Base-by-base conservation (phyloP, 2,888 invertebrate species). In the Pyrocoelia pectoralis region DNA sequence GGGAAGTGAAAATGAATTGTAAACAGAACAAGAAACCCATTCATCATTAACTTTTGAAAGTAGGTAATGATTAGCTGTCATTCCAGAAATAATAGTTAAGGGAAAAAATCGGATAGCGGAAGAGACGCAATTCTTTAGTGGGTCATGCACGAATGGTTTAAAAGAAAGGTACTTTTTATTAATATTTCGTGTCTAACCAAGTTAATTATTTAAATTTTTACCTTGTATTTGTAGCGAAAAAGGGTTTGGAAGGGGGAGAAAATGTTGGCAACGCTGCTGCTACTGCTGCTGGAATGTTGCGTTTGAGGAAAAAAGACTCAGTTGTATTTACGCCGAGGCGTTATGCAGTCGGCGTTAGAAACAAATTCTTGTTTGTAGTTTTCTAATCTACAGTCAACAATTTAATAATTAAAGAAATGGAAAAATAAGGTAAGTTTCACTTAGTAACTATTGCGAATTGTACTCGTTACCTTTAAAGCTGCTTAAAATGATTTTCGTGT, bases 241-340 rank as follows among this genome's bases (percentile, higher is more conserved):
- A 13, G 3, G 40, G 40, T 40, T 5, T 9, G 9, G 29, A 28
- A 28, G 40, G n/a, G 40, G 40, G 40, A 13, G 40, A 40, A 40
- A 40, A 40, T 13, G 40, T n/a, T 12, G 10, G 10, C 48, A 19
- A 18, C 12, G 48, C 48, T 48, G n/a, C 49, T 52, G 14, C 18
- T 38, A 17, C 48, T 48, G n/a, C 49, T 52, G 29, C 18, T 38
- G 29, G 52, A 38, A 29, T 53, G 41, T n/a, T 19, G 59, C 46
- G 48, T 29, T 38, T 51, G 55, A 43, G 15, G 41, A 43, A 43
- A 43, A 43, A 43, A 24, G 62, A 54, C 61, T 73, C 72, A 76
- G 76, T 76, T 72, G 73, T 73, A 74, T 77, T 76, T 75, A 74
- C 69, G 72, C 77, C 76, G 76, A 77, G 77, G 77, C 77, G 54